These are phyloP conservation scores for Onchidella celtica DNA, from an alignment of 2,888 invertebrate genomes.

Conservation along the genomic window DNA sequence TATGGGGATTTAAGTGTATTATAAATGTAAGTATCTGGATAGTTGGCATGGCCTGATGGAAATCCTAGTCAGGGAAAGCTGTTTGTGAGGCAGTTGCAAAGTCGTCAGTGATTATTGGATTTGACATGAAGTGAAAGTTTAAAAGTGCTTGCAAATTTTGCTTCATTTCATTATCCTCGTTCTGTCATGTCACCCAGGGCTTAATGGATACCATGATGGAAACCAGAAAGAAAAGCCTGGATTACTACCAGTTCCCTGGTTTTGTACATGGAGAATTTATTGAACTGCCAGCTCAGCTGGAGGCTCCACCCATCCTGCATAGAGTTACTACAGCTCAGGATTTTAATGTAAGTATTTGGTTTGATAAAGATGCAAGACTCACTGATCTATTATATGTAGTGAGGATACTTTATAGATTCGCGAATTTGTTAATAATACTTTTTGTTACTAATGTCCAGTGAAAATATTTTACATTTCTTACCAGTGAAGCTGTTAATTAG, in stretches of 20 bases:
- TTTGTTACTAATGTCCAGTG: too few species aligned
- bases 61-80: too few species aligned
- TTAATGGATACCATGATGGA: constrained; percentile 59
- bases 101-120: too few species aligned
- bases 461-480: neutral
- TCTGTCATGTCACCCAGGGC: too few species aligned
- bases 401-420: neutral
- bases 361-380: neutral
- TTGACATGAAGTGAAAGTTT: too few species aligned
- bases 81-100: too few species aligned
- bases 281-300: constrained; percentile 76
- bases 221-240: constrained; percentile 72
- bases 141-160: too few species aligned
- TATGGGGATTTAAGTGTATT: too few species aligned
- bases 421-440: neutral
- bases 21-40: too few species aligned
- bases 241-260: constrained; percentile 76
- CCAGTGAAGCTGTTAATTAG: neutral
- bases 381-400: too few species aligned
- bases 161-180: too few species aligned
- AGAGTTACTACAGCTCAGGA: constrained; percentile 77
- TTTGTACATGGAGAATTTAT: constrained; percentile 75
- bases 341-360: constrained; percentile 72
- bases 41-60: too few species aligned
- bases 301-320: constrained; percentile 78